Evolutionary conservation across 2,888 invertebrate species (phyloP).

Genomic region (Thecocarcelia acutangulata): DNA sequence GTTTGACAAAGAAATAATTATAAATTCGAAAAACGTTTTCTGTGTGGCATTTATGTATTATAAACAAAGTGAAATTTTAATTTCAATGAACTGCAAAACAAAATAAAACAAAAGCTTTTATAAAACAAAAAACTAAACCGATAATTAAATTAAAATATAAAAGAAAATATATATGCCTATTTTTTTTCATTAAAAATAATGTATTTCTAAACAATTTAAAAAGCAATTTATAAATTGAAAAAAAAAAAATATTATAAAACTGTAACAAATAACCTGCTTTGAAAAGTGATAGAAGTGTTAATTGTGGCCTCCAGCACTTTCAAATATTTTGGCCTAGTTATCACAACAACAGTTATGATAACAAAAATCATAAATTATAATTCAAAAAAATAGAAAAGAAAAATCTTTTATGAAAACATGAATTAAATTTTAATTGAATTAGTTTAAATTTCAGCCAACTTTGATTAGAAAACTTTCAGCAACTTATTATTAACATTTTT

Average conservation of each 20-base stretch:
- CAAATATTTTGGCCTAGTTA: slow-evolving; percentile 36
- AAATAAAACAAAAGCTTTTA: too few species aligned
- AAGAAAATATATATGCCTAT: too few species aligned
- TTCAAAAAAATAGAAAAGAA: too few species aligned
- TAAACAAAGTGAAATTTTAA: slow-evolving; percentile 50
- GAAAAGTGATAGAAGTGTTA: slow-evolving; percentile 51
- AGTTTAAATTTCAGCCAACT: too few species aligned
- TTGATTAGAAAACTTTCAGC: too few species aligned
- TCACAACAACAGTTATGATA: slow-evolving; percentile 1
- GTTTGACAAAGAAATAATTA: slow-evolving; percentile 52
- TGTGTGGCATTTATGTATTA: background rate
- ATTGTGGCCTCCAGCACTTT: slow-evolving; percentile 30
- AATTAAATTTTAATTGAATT: too few species aligned
- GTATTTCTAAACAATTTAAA: background rate
- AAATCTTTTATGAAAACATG: too few species aligned
- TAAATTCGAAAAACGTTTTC: slow-evolving; percentile 58
- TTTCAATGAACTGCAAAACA: background rate
- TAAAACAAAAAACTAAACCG: background rate
- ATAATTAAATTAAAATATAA: background rate
- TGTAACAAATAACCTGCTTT: slow-evolving; percentile 29
- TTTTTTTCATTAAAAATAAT: background rate
- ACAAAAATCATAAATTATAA: background rate
- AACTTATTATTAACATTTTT: too few species aligned
- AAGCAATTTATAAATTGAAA: background rate
- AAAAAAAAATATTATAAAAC: background rate